These are phyloP conservation scores for Botrylloides violaceus DNA, from an alignment of 23 tunicate genomes.

Conservation along the genomic window DNA sequence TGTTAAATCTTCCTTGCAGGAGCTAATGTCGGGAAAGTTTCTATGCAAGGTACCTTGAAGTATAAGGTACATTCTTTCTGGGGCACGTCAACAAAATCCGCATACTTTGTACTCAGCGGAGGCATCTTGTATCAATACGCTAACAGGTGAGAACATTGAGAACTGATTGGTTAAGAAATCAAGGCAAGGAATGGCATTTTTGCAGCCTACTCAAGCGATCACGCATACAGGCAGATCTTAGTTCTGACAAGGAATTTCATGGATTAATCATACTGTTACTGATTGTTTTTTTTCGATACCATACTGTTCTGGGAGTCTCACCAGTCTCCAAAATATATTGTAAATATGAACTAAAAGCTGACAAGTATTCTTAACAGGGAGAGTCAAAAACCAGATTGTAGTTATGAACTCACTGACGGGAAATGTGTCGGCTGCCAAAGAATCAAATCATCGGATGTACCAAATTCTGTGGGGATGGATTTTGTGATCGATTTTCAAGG, in stretches of 20 bases:
- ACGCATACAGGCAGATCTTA: too few relatives aligned
- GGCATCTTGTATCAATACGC: slow-evolving; percentile 17
- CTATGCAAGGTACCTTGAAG: slow-evolving; percentile 6
- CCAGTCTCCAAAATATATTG: too few relatives aligned
- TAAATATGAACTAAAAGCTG: too few relatives aligned
- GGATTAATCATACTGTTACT: too few relatives aligned
- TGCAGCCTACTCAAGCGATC: too few relatives aligned
- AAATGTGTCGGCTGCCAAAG: slow-evolving; percentile 19
- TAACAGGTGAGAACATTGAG: slow-evolving; percentile 8
- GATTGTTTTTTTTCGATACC: too few relatives aligned
- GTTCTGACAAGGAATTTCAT: too few relatives aligned
- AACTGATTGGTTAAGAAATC: too few relatives aligned
- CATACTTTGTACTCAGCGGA: slow-evolving; percentile 8
- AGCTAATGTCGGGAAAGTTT: background rate
- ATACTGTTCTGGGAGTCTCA: too few relatives aligned
- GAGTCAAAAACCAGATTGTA: slow-evolving; percentile 2
- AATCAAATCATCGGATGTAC: background rate
- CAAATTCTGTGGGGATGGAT: background rate
- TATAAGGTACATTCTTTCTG: slow-evolving; percentile 13
- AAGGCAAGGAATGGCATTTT: too few relatives aligned
- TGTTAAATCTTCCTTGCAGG: slow-evolving; percentile 2
- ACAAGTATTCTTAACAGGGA: background rate
- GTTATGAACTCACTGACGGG: slow-evolving; percentile 1
- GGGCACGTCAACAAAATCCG: slow-evolving; percentile 5
- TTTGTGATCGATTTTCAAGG: slow-evolving; percentile 5